Evolutionary conservation across 2,888 invertebrate genomes (phyloP).

Genomic region (Leucozona laternaria): DNA sequence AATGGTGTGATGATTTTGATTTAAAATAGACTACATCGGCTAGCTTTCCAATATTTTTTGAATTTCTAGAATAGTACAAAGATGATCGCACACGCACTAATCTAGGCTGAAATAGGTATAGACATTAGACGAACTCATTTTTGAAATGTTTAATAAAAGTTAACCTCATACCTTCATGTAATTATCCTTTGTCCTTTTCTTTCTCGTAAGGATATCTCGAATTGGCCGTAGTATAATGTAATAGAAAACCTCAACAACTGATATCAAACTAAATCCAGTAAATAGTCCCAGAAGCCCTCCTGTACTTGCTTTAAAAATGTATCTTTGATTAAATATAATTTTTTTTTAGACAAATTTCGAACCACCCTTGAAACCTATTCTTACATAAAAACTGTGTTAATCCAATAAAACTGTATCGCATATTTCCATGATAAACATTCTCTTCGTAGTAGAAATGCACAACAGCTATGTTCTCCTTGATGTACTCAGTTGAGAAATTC

Average conservation of each 20-base stretch:
- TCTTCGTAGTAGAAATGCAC: constrained; percentile 89
- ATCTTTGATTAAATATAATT: constrained; percentile 74
- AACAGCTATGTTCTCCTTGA: constrained; percentile 87
- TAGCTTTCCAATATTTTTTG: constrained; percentile 11
- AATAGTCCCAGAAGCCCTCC: constrained; percentile 92
- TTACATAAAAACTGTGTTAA: constrained; percentile 92
- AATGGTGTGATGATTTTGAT: not conserved
- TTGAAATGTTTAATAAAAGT: no score
- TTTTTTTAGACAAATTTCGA: not conserved
- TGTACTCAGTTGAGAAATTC: constrained; percentile 76
- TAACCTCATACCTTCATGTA: constrained; percentile 7
- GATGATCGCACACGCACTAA: constrained; percentile 3
- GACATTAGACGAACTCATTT: no score
- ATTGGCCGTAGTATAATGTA: constrained; percentile 86
- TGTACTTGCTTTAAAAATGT: constrained; percentile 86
- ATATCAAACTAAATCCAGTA: constrained; percentile 91
- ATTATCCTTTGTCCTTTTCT: not conserved
- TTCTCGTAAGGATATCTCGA: not conserved
- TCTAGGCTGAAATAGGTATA: constrained; percentile 21
- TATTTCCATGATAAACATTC: constrained; percentile 78
- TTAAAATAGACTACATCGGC: constrained; percentile 9
- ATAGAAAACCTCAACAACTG: constrained; percentile 90
- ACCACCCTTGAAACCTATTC: constrained; percentile 78
- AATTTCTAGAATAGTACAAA: not conserved
- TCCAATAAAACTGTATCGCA: constrained; percentile 88